Evolutionary conservation across 2,888 invertebrate species (phyloP), one percentile per base, ranked within the genome.

Genomic region (Euplagia quadripunctaria): DNA sequence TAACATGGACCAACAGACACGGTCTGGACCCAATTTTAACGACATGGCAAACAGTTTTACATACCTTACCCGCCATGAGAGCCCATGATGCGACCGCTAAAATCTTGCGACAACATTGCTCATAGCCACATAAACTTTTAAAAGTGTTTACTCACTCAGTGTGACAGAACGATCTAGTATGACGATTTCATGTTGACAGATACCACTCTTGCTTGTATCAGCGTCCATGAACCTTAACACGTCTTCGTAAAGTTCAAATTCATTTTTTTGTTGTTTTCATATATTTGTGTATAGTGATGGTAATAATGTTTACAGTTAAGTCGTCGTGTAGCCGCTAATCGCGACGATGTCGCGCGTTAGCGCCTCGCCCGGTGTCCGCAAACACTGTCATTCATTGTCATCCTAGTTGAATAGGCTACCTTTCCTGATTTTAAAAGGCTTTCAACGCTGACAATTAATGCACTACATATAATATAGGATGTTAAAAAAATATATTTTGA

Each of bases 301-400:
- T 94, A 93, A 94, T 92, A 90, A 93, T 94, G 94, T 95, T 94
- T 94, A 94, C 95, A 93, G 95, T 95, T 95, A 94, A 90, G 88
- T 93, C 94, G 95, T 93, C 95, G 92, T 93, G 90, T 87, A 80
- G 91, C 88, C 87, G 94, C 95, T 95, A 95, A 94, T 92, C 93
- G 92, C 87, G 89, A 88, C 92, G 92, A 92, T 89, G 94, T 95
- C 94, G 92, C 94, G 90, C 88, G 94, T 96, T 96, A 96, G 94
- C 96, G 94, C 94, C 95, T 96, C 91, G 91, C 95, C 94, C 92
- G 95, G 95, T 94, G 95, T 95, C 92, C 94, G 88, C 91, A 94
- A 94, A 96, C 93, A 95, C 71, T 81, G 87, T 89, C 91, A 93
- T 94, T 93, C 93, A 94, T 94, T 93, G 94, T 94, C 94, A 92